Conservation (phyloP, 2,113 vertebrate species). For the human (Homo sapiens) region GRCh38 chr7:144399501-144400000, state of each 20-base stretch:
- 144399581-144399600: too few species aligned
- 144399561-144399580: background rate
- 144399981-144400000: background rate
- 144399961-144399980: background rate
- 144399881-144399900: background rate
- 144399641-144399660: background rate
- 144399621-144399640: background rate
- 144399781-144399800: constrained; percentile 45
- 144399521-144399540: background rate
- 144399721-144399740: rapidly evolving
- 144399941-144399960: rapidly evolving
- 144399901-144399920: background rate
- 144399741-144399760: background rate
- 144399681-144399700: background rate
- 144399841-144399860: constrained; percentile 99
- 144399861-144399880: constrained; percentile 84
- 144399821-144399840: constrained; percentile 92
- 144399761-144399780: background rate
- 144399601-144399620: background rate
- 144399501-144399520: background rate
- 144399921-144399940: rapidly evolving
- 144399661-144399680: background rate
- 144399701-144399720: background rate
- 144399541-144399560: background rate
- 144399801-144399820: constrained; percentile 78